A percentile compares a stretch with the other conserved stretches of the same genome.
Evolutionary conservation across 2,888 invertebrate species (phyloP).

Genomic region (Theretra japonica): DNA sequence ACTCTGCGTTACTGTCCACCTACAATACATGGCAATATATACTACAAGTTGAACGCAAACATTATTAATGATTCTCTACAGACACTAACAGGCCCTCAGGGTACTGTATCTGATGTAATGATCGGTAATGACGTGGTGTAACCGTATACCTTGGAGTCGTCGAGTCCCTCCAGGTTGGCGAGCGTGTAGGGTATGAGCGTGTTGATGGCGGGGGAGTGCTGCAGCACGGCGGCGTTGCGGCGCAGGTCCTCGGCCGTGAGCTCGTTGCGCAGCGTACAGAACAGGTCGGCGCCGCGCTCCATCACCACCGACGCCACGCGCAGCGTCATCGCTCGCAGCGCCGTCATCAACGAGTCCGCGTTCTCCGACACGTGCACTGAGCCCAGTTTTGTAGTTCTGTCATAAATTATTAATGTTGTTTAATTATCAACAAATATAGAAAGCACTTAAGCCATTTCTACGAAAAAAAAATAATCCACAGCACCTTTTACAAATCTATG

Average conservation of each 20-base stretch:
- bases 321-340: constrained; percentile 83
- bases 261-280: constrained; percentile 90
- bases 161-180: constrained; percentile 92
- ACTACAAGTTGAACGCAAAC: too few relatives aligned
- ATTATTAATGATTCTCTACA: too few relatives aligned
- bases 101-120: too few relatives aligned
- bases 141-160: constrained; percentile 90
- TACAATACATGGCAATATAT: too few relatives aligned
- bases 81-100: too few relatives aligned
- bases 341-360: constrained; percentile 57
- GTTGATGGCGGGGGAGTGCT: constrained; percentile 86
- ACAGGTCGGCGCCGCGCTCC: constrained; percentile 90
- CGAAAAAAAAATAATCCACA: too few relatives aligned
- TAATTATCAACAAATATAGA: too few relatives aligned
- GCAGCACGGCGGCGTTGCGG: constrained; percentile 64
- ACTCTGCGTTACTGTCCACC: too few relatives aligned
- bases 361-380: constrained; percentile 55
- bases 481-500: too few relatives aligned
- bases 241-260: constrained; percentile 78
- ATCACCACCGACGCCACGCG: constrained; percentile 91
- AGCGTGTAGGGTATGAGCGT: constrained; percentile 93
- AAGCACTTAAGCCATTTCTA: too few relatives aligned
- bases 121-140: too few relatives aligned
- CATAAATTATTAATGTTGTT: not conserved
- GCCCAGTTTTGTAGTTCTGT: constrained; percentile 14